Conservation (phyloP, 1,140 invertebrate species). For the Drosophila ananassae region DNA sequence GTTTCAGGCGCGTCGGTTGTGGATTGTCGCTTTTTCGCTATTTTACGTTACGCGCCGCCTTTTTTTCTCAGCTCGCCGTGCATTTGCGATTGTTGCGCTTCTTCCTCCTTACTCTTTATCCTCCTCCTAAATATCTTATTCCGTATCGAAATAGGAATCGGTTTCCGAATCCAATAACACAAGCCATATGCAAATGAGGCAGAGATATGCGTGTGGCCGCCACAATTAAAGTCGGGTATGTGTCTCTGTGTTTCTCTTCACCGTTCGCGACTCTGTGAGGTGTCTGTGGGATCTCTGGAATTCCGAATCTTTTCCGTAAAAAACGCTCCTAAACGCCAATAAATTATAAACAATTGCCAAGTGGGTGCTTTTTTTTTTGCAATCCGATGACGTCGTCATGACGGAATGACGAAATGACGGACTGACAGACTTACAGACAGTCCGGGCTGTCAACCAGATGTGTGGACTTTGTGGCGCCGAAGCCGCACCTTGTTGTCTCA, state of each 20-base stretch:
- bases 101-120: neutral
- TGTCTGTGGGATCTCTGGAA: conserved; percentile 56
- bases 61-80: conserved; percentile 30
- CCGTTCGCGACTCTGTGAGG: conserved; percentile 20
- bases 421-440: conserved; percentile 33
- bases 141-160: neutral
- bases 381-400: conserved; percentile 48
- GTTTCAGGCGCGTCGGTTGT: conserved; percentile 68
- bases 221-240: conserved; percentile 53
- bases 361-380: conserved; percentile 17
- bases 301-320: conserved; percentile 73
- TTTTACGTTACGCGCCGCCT: conserved; percentile 26
- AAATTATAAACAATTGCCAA: conserved; percentile 68
- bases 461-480: conserved; percentile 63
- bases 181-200: conserved; percentile 20
- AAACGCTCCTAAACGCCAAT: conserved; percentile 35
- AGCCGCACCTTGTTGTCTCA: conserved; percentile 52
- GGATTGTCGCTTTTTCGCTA: conserved; percentile 23
- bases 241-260: conserved; percentile 42
- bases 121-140: neutral
- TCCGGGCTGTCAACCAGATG: conserved; percentile 17
- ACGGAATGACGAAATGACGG: conserved; percentile 18
- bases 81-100: conserved; percentile 52
- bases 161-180: conserved; percentile 7
- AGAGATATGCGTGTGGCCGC: conserved; percentile 41